Conservation (phyloP, 2,888 invertebrate species). For the Euphydryas editha region DNA sequence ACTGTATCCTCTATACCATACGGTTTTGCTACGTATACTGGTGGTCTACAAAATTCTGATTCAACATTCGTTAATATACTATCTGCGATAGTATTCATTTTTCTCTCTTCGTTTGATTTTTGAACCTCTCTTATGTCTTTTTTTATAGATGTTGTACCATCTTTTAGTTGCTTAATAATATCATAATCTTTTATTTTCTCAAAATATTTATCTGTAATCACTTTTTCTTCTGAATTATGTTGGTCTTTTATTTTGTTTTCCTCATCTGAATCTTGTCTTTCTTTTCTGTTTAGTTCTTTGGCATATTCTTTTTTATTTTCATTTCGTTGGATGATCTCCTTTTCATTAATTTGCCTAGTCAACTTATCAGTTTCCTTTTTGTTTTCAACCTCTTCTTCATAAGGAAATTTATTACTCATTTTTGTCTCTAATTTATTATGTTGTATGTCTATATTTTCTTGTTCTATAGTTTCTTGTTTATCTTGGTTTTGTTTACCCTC, state of each 20-base stretch:
- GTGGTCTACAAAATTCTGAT: constrained; percentile 37
- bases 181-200: background rate
- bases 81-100: constrained; percentile 26
- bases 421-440: background rate
- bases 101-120: constrained; percentile 8
- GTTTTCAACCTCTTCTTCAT: constrained; percentile 3
- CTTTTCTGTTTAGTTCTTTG: background rate
- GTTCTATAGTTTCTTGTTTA: background rate
- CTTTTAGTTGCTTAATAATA: background rate
- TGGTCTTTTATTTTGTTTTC: background rate
- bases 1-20: constrained; percentile 25
- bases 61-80: constrained; percentile 30
- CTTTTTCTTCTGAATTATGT: constrained; percentile 15
- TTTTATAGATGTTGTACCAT: background rate
- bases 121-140: constrained; percentile 9
- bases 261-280: background rate
- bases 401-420: background rate
- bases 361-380: constrained; percentile 5
- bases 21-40: constrained; percentile 39
- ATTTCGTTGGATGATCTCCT: background rate
- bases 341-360: background rate
- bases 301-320: background rate
- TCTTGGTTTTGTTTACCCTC: background rate
- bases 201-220: background rate
- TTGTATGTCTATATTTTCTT: background rate